phyloP scores from a whole-genome alignment of 2,797 vertebrate species.

The Paedocypris micromegethes region DNA sequence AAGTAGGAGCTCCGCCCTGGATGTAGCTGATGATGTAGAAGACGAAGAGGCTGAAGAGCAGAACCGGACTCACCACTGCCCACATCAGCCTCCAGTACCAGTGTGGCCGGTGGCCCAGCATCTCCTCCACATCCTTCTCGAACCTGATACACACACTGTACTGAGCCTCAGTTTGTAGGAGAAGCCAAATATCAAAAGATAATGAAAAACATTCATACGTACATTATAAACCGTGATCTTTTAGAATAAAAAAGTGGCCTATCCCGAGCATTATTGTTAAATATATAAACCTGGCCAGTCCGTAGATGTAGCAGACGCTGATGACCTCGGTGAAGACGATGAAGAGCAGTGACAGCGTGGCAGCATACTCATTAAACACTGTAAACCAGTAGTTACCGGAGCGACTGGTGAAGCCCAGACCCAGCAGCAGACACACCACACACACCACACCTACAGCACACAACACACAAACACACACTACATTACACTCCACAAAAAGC shows the following conservation, averaged over 20 bases:
- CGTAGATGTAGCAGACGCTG: slow-evolving; percentile 81
- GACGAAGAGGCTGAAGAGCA: slow-evolving; percentile 78
- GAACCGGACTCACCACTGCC: slow-evolving; percentile 73
- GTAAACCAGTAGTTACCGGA: slow-evolving; percentile 91
- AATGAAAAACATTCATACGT: no score
- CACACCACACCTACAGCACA: slow-evolving; percentile 73
- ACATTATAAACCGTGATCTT: no score
- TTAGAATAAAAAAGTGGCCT: no score
- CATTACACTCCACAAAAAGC: not conserved
- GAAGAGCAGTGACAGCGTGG: slow-evolving; percentile 82
- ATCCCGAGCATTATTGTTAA: no score
- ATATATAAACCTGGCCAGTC: slow-evolving; percentile 74
- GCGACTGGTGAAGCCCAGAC: slow-evolving; percentile 79
- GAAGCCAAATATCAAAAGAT: no score
- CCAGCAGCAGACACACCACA: slow-evolving; percentile 72
- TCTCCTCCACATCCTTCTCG: slow-evolving; percentile 82
- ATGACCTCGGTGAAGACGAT: slow-evolving; percentile 84
- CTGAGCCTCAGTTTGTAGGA: no score
- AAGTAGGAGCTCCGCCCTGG: slow-evolving; percentile 75
- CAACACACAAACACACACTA: not conserved
- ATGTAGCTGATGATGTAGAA: slow-evolving; percentile 85
- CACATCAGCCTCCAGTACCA: slow-evolving; percentile 87
- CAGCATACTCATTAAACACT: slow-evolving; percentile 89
- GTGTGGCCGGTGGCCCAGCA: slow-evolving; percentile 74
- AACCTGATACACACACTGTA: slow-evolving; percentile 65